Conservation (phyloP, 2,888 invertebrate genomes). For the Yponomeuta sedellus region DNA sequence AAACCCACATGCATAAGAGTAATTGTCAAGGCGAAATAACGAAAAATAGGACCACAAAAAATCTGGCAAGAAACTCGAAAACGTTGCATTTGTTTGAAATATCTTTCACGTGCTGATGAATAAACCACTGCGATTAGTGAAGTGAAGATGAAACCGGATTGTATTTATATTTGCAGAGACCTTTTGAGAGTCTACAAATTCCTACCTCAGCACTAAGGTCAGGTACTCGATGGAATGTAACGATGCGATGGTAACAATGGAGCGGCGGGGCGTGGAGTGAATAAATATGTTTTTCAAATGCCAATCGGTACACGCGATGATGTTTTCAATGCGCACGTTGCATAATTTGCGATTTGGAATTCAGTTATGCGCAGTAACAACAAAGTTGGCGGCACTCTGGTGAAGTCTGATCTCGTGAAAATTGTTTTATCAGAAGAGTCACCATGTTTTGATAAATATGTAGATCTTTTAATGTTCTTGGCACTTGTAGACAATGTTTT, state of each 20-base stretch:
- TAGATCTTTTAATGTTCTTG: too few species aligned
- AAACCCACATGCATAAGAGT: not conserved
- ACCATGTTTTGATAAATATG: too few species aligned
- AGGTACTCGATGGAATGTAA: constrained; percentile 44
- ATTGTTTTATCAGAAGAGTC: too few species aligned
- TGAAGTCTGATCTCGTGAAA: not conserved
- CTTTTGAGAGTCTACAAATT: not conserved
- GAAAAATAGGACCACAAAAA: not conserved
- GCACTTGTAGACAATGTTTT: too few species aligned
- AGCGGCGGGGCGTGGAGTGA: constrained; percentile 45
- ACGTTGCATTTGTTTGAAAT: not conserved
- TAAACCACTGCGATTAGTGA: not conserved
- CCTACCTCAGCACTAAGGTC: constrained; percentile 8
- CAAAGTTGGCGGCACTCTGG: not conserved
- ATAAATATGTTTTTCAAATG: constrained; percentile 38
- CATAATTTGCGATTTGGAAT: not conserved
- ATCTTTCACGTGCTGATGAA: too few species aligned
- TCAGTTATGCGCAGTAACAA: not conserved
- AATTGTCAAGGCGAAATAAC: not conserved
- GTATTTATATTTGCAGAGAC: not conserved
- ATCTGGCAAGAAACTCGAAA: not conserved
- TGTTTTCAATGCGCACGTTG: not conserved
- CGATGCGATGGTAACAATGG: constrained; percentile 49
- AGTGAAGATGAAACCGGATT: not conserved
- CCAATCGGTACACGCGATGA: not conserved